Evolutionary conservation across 2,888 invertebrate genomes (phyloP).

Genomic region (Ochropacha duplaris): DNA sequence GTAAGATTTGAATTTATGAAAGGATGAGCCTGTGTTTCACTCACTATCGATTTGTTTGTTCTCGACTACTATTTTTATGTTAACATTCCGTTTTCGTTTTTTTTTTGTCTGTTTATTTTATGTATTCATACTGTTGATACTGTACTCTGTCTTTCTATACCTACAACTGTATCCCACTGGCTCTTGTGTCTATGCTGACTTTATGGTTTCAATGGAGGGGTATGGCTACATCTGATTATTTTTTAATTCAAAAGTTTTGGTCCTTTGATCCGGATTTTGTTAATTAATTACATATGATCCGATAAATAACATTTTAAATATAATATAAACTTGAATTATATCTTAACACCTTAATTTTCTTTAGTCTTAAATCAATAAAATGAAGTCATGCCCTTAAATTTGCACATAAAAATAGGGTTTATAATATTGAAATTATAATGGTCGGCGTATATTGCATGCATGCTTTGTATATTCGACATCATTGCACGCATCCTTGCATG

Average conservation of each 20-base stretch:
- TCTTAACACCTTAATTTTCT: too few species aligned
- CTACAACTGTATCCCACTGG: conserved; percentile 62
- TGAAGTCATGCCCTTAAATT: conserved; percentile 19
- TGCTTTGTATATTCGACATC: conserved; percentile 46
- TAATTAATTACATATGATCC: too few species aligned
- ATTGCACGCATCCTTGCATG: conserved; percentile 64
- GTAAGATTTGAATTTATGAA: conserved; percentile 88
- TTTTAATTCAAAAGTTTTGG: too few species aligned
- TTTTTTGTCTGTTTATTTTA: conserved; percentile 44
- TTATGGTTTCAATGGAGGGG: conserved; percentile 42
- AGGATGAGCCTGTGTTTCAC: conserved; percentile 60
- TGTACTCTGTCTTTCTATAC: conserved; percentile 70
- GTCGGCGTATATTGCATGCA: conserved; percentile 66
- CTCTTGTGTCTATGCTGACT: conserved; percentile 60
- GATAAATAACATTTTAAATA: too few species aligned
- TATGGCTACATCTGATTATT: background rate
- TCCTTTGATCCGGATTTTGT: too few species aligned
- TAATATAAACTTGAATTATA: too few species aligned
- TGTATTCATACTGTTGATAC: conserved; percentile 64
- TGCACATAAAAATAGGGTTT: background rate
- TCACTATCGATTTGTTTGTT: conserved; percentile 62
- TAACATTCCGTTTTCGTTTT: conserved; percentile 44
- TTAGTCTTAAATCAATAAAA: conserved; percentile 2
- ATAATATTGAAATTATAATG: conserved; percentile 26
- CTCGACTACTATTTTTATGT: conserved; percentile 51